Conservation (phyloP, 37 sponge, comb jelly and placozoan species). For the Agelas oroides region DNA sequence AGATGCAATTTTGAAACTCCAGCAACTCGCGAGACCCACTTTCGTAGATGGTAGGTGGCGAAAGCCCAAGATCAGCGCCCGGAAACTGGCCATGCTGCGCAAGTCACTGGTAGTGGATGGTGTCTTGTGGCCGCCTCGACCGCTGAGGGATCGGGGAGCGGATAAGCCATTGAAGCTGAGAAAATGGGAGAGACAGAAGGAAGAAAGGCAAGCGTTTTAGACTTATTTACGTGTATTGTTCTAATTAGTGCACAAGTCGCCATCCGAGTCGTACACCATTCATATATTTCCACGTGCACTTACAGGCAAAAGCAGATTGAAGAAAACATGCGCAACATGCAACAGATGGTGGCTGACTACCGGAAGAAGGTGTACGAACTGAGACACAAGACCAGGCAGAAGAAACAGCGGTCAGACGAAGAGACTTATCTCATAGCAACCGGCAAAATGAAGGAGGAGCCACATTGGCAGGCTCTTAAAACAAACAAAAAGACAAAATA, state of each 20-base stretch:
- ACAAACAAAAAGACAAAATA: background rate
- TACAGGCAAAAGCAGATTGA: constrained; percentile 68
- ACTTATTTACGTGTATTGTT: background rate
- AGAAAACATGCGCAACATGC: constrained; percentile 92
- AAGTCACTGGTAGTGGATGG: constrained; percentile 65
- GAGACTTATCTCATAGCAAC: constrained; percentile 71
- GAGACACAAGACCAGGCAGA: constrained; percentile 44
- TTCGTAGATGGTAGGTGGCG: constrained; percentile 78
- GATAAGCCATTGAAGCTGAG: constrained; percentile 79
- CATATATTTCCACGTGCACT: background rate
- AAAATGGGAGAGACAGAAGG: constrained; percentile 78
- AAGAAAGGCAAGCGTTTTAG: constrained; percentile 51
- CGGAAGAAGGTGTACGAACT: constrained; percentile 54
- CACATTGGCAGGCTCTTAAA: constrained; percentile 68
- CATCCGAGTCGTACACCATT: background rate
- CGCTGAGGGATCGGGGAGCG: constrained; percentile 71
- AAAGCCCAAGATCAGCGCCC: constrained; percentile 70
- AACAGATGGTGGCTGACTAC: constrained; percentile 87
- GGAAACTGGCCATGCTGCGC: constrained; percentile 51
- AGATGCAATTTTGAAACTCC: constrained; percentile 64
- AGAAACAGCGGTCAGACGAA: constrained; percentile 63
- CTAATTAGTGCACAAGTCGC: background rate
- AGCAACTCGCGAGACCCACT: constrained; percentile 69
- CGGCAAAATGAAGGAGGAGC: constrained; percentile 59
- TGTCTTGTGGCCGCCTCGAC: constrained; percentile 82